phyloP scores from a whole-genome alignment of 2,113 vertebrate species.

The Sardina pilchardus region DNA sequence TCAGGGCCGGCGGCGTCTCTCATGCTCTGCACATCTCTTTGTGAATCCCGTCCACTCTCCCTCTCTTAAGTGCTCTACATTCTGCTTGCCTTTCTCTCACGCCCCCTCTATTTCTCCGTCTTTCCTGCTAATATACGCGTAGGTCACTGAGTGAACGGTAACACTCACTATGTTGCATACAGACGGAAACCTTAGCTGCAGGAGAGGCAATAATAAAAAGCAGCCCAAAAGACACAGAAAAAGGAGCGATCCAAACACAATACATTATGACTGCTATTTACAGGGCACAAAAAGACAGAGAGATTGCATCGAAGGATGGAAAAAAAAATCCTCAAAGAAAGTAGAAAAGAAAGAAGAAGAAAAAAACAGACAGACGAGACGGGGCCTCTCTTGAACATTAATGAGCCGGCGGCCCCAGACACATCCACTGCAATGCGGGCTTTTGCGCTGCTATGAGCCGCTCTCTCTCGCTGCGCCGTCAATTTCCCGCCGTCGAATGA shows the following conservation, averaged over 20 bases:
- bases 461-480: no score
- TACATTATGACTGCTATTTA: conserved; percentile 25
- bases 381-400: not conserved
- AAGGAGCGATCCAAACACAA: conserved; percentile 22
- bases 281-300: not conserved
- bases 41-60: not conserved
- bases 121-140: not conserved
- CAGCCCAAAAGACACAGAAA: not conserved
- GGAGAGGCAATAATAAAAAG: not conserved
- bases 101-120: not conserved
- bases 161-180: not conserved
- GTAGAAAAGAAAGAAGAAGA: not conserved
- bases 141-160: no score
- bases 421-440: not conserved
- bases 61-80: not conserved
- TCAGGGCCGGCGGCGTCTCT: not conserved
- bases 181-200: not conserved
- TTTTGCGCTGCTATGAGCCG: not conserved
- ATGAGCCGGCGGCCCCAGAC: not conserved
- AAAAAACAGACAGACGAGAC: not conserved
- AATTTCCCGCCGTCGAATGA: no score
- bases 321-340: not conserved
- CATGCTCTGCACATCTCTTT: not conserved
- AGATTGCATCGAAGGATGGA: not conserved
- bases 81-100: not conserved